Evolutionary conservation across 2,888 invertebrate genomes (phyloP), one percentile per base, ranked within the genome.

Genomic region (Cheilosia pagana): DNA sequence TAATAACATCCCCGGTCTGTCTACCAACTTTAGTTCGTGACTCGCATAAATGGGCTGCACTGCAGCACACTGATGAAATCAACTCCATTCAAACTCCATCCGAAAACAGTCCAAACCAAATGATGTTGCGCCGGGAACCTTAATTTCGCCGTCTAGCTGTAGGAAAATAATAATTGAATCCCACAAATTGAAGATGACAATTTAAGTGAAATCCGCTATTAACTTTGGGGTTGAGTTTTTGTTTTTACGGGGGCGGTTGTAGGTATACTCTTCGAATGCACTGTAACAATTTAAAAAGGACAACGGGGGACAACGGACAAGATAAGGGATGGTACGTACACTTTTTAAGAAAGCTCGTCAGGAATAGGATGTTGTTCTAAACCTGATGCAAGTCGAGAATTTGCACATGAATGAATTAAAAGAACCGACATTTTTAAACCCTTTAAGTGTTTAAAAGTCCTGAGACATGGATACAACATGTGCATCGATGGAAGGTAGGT

Each of bases 141-240:
- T 85, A 85, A 85, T 85, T 85, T 68, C 75, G 60, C 41, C 43
- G 67, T 71, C 85, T 85, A 60, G 67, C 85, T 85, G 81, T 57
- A 50, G 71, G 62, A 72, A 76, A 65, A 76, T 85, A 81, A 85
- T 85, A 85, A 85, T 85, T 81, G 85, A 85, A 85, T 81, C 62
- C 25, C 81, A 76, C 75, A 85, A 85, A 85, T 85, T 85, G 85
- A 81, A 85, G 85, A 85, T 81, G 85, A 81, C 81, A 85, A 85
- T 85, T 81, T 85, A 85, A 85, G 75, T 85, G 81, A 85, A 85
- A 85, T 85, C 81, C 67, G 62, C 60, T 85, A 43, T 71, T 71
- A 81, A 65, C 60, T 81, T 70, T 41, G 23, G 35, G 71, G 28
- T 16, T 53, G 43, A 23, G 53, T 71, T 53, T 52, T 52, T 71